phyloP scores from a whole-genome alignment of 2,888 invertebrate genomes.

The Tyria jacobaeae region DNA sequence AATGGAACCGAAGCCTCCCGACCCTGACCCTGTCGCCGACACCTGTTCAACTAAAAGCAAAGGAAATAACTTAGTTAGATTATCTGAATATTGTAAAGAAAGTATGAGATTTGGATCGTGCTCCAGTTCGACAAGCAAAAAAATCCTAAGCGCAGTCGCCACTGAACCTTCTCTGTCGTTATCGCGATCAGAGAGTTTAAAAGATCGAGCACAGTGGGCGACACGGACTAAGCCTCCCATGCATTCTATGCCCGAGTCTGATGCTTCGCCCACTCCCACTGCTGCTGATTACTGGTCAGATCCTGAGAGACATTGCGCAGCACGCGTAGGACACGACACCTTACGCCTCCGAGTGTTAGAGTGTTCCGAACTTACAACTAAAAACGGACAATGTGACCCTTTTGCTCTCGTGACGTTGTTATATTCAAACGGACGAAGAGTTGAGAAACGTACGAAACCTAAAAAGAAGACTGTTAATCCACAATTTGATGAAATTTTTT shows the following conservation, averaged over 20 bases:
- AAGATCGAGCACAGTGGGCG: slow-evolving; percentile 79
- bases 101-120: slow-evolving; percentile 82
- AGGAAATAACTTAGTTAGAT: slow-evolving; percentile 77
- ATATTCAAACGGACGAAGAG: slow-evolving; percentile 93
- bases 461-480: slow-evolving; percentile 96
- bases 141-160: slow-evolving; percentile 72
- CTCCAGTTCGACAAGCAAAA: slow-evolving; percentile 82
- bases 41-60: slow-evolving; percentile 69
- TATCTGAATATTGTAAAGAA: slow-evolving; percentile 83
- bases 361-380: slow-evolving; percentile 95
- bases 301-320: slow-evolving; percentile 81
- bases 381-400: slow-evolving; percentile 96
- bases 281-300: slow-evolving; percentile 85
- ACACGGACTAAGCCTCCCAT: slow-evolving; percentile 75
- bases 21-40: slow-evolving; percentile 72
- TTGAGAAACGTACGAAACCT: slow-evolving; percentile 93
- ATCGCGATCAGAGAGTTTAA: slow-evolving; percentile 82
- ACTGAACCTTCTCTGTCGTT: slow-evolving; percentile 77
- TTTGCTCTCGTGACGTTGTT: slow-evolving; percentile 93
- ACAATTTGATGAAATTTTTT: slow-evolving; percentile 95
- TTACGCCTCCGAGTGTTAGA: slow-evolving; percentile 90
- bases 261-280: slow-evolving; percentile 76
- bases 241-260: slow-evolving; percentile 78
- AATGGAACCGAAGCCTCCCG: slow-evolving; percentile 84
- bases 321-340: slow-evolving; percentile 79